Conservation (phyloP, 30 jellyfish, hydroid and myxozoan genomes). For the Aurelia aurita complex sp. Pacific region DNA sequence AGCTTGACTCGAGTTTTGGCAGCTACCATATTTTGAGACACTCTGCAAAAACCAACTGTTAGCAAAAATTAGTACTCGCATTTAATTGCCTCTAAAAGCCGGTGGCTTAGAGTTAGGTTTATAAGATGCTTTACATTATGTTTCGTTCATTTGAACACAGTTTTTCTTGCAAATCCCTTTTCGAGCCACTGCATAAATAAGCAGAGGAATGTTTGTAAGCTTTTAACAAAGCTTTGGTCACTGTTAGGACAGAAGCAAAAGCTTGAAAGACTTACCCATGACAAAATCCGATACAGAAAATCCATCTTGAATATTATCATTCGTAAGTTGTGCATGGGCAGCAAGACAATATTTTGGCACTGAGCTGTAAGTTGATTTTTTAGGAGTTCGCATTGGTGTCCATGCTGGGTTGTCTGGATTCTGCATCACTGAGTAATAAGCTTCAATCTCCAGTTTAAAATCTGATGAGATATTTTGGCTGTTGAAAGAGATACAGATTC, state of each 20-base stretch:
- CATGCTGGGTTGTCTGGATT: constrained; percentile 80
- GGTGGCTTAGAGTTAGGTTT: too few species aligned
- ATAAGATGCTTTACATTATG: too few species aligned
- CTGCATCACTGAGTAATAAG: constrained; percentile 83
- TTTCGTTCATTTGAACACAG: too few species aligned
- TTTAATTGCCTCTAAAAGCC: too few species aligned
- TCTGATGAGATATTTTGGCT: constrained; percentile 82
- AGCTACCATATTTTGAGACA: too few species aligned
- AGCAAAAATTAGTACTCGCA: too few species aligned
- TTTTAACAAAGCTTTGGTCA: too few species aligned
- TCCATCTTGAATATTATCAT: constrained; percentile 70
- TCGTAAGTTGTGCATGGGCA: constrained; percentile 86
- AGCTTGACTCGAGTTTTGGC: too few species aligned
- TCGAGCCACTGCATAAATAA: too few species aligned
- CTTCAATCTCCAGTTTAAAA: constrained; percentile 86
- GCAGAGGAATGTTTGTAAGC: too few species aligned
- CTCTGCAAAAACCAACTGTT: too few species aligned
- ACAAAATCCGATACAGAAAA: constrained; percentile 64
- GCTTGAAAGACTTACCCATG: constrained; percentile 61
- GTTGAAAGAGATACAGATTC: neutral
- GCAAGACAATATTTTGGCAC: constrained; percentile 93
- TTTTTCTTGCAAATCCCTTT: too few species aligned
- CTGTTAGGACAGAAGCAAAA: neutral
- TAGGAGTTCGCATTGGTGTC: constrained; percentile 82
- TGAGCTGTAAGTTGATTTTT: constrained; percentile 56